Base-by-base conservation (phyloP, 2,888 invertebrate genomes). In the Leptopilina syphax region DNA sequence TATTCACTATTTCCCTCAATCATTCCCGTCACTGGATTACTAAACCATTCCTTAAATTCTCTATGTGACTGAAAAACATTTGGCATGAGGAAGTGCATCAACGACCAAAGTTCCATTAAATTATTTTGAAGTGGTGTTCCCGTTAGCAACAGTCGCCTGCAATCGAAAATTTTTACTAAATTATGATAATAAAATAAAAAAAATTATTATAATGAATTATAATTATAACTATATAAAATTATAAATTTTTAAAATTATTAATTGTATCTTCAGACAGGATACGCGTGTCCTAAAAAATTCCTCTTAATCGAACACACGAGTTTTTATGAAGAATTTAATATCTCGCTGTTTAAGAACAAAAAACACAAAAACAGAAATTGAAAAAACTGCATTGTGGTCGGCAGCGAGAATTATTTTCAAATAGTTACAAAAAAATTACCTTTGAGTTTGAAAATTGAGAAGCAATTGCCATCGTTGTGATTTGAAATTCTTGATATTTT, bases 401-500 rank as follows among this genome's bases (percentile, higher is more conserved):
- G 73, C 57, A 57, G 63, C 44, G 68, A 77, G 18, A 80, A 77
- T 47, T 18, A 6, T 13, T 65, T 7, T 47, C 47, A 47, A 7
- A 50, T 12, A 47, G 1, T 8, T 47, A 47, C 7, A 57, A 57
- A 1, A 13, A 57, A 57, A 93, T 93, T 92, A 96, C 96, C 96
- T 95, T 91, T 98, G 96, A 0, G 98, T 97, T 90, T 98, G 96
- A 92, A 99, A 98, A 92, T 98, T 99, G 79, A 99, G 93, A 85
- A 99, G 93, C 89, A 98, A 94, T 93, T 99, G 99, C 99, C 99
- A 99, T 83, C 99, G 94, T 92, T 99, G 99, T 27, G 98, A 98
- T 92, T 99, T 99, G 92, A 99, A 99, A 93, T 99, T 99, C 93
- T 99, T 99, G 82, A 99, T 99, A 91, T 99, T 99, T 92, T 99